Conservation (phyloP, 1,140 invertebrate genomes). For the Oryzaephilus surinamensis region DNA sequence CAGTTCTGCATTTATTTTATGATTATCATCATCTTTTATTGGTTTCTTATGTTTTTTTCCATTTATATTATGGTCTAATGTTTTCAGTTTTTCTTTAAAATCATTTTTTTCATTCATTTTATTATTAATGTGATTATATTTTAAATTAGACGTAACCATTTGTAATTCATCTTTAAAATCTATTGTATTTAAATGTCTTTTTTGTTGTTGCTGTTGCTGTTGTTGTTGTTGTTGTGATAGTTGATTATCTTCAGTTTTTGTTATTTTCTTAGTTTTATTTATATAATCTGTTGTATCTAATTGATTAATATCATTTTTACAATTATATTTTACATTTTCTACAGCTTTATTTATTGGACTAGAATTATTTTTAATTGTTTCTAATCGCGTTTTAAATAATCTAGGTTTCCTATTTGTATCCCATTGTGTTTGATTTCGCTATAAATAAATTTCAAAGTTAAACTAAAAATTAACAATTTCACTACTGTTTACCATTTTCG, state of each 20-base stretch:
- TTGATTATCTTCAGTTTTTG: slow-evolving; percentile 54
- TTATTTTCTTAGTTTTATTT: slow-evolving; percentile 31
- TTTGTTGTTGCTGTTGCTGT: no score
- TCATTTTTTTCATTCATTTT: slow-evolving; percentile 5
- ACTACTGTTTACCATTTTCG: slow-evolving; percentile 14
- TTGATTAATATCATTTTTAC: neutral
- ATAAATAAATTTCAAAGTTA: slow-evolving; percentile 4
- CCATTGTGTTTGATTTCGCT: slow-evolving; percentile 8
- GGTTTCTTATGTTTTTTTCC: slow-evolving; percentile 19
- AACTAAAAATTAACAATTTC: slow-evolving; percentile 8
- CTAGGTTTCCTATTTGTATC: slow-evolving; percentile 40
- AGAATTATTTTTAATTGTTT: slow-evolving; percentile 45
- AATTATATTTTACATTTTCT: slow-evolving; percentile 6
- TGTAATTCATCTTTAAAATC: slow-evolving; percentile 54
- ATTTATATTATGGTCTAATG: slow-evolving; percentile 24
- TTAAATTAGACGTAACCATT: slow-evolving; percentile 51
- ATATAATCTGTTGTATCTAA: slow-evolving; percentile 12
- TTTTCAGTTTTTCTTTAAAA: slow-evolving; percentile 25
- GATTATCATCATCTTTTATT: slow-evolving; percentile 12
- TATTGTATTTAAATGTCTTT: no score
- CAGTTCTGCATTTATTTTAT: slow-evolving; percentile 3
- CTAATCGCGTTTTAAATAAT: slow-evolving; percentile 62
- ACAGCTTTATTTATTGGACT: slow-evolving; percentile 22
- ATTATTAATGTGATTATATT: slow-evolving; percentile 21
- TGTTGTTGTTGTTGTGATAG: no score